Conservation (phyloP, 2,113 vertebrate genomes). For the Chrysemys picta region DNA sequence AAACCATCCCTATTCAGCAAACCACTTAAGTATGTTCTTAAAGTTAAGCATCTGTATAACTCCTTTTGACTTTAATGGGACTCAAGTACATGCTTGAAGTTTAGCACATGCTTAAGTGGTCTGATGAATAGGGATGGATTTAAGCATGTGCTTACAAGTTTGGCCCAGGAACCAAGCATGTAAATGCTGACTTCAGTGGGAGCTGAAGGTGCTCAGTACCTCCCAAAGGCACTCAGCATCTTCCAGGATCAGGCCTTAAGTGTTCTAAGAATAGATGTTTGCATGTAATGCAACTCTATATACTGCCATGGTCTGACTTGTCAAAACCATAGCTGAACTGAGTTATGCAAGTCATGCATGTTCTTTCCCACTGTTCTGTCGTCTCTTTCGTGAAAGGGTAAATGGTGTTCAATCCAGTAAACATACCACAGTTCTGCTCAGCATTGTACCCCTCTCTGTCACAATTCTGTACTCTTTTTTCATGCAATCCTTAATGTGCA, state of each 20-base stretch:
- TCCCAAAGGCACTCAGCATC: neutral
- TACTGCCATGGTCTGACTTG: neutral
- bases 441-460: neutral
- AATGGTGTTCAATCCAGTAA: neutral
- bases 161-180: neutral
- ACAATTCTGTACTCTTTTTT: neutral
- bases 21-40: neutral
- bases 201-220: neutral
- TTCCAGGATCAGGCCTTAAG: neutral
- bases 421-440: neutral
- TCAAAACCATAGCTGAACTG: neutral
- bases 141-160: neutral
- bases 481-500: neutral
- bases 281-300: neutral
- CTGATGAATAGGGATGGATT: neutral
- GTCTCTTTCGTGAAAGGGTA: neutral
- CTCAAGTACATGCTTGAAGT: neutral
- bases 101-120: neutral
- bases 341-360: rapidly evolving
- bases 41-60: neutral
- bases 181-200: neutral
- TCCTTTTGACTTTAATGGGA: neutral
- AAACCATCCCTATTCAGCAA: neutral
- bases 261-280: neutral
- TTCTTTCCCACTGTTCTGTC: neutral